Base-by-base conservation (phyloP, 2,113 vertebrate genomes). In the Colistium nudipinnis region DNA sequence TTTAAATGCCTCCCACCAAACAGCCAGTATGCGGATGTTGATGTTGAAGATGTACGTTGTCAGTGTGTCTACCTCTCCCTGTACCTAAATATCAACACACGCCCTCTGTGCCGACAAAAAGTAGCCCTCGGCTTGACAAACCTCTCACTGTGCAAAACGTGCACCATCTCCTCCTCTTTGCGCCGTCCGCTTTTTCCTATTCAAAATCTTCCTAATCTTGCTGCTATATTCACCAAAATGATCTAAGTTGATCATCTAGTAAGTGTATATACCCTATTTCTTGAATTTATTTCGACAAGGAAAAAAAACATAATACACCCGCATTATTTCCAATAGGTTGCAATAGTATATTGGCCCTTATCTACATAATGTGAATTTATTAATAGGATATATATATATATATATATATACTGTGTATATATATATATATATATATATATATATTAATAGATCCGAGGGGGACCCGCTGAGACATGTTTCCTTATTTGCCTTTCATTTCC, bases 81-180 rank as follows among this genome's bases (percentile, higher is more conserved):
- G 28, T 74, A 43, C 56, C 44, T 33, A 59, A 13, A 51, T 10
- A 72, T 38, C 27, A 60, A 55, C 30, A 82, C 39, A 73, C 33
- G 52, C 62, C 36, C 63, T 48, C 20, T 47, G 25, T 38, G 70
- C 36, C n/a, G 62, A 43, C 33, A 54, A 75, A 81, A 79, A 7
- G 2, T 41, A 62, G 78, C 68, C 75, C 74, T 76, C 65, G 49
- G 53, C 65, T 57, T 68, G 55, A 68, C 16, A 20, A 61, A 69
- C 33, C 39, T 57, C 36, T 61, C 30, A 52, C 7, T 70, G 19
- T 56, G 49, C 72, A 62, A 62, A 19, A 72, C 24, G 17, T 4
- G 20, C 45, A 43, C 12, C 12, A 9, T 31, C 36, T 38, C 17
- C 4, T 38, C n/a, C 11, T 30, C 20, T 22, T 72, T 12, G 7